These are phyloP conservation scores for Mya arenaria DNA, from an alignment of 1,140 invertebrate species.

Conservation along the genomic window DNA sequence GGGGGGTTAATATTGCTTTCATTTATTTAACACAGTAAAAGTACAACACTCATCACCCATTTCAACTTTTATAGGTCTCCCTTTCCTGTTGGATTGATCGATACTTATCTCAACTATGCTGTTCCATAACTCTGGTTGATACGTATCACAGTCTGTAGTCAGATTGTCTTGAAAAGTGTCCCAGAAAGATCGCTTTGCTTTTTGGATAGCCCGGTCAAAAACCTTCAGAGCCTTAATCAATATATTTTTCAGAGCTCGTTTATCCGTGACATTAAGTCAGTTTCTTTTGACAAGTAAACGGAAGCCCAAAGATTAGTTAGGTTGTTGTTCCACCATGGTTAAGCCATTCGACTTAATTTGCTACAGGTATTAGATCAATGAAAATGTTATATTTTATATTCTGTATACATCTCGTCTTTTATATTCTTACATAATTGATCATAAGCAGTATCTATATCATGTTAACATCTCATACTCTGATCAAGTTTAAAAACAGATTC, in stretches of 20 bases:
- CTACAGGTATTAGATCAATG: background rate
- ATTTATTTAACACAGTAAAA: background rate
- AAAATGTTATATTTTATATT: background rate
- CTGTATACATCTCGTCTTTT: background rate
- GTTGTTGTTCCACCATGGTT: slow-evolving; percentile 5
- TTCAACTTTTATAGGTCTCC: background rate
- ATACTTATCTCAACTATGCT: background rate
- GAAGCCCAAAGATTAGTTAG: background rate
- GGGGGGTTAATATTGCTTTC: background rate
- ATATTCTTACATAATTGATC: background rate
- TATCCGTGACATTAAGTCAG: background rate
- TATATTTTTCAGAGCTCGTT: background rate
- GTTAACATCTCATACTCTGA: background rate
- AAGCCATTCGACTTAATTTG: background rate
- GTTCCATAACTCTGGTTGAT: slow-evolving; percentile 12
- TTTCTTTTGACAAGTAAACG: background rate
- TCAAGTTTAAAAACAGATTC: slow-evolving; percentile 1
- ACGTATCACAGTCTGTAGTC: background rate
- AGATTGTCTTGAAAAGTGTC: background rate
- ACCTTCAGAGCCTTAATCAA: background rate
- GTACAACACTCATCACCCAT: background rate
- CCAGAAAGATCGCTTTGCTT: background rate
- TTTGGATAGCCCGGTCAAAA: background rate
- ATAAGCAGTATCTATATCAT: background rate
- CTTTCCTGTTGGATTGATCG: background rate